These are phyloP conservation scores for Peromyscus melanophrys DNA, from an alignment of 2,797 vertebrate species.

Conservation along the genomic window DNA sequence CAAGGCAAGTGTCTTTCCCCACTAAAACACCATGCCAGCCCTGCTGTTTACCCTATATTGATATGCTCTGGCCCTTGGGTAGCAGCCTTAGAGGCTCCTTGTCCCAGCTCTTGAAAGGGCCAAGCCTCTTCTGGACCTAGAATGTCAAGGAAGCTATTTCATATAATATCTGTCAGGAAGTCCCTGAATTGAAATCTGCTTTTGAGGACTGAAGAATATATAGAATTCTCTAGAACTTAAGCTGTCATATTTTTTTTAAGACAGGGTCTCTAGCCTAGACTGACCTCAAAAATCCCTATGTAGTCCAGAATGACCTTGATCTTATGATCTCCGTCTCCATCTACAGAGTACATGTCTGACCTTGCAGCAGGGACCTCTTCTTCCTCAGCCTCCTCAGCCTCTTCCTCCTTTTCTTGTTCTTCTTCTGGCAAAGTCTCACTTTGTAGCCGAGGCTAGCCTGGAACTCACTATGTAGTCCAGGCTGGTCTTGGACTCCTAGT, in stretches of 20 bases:
- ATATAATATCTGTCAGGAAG: slow-evolving; percentile 55
- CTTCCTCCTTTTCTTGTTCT: background rate
- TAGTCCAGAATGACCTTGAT: background rate
- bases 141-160: slow-evolving; percentile 38
- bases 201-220: slow-evolving; percentile 58
- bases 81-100: background rate
- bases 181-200: slow-evolving; percentile 48
- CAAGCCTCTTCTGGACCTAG: slow-evolving; percentile 2
- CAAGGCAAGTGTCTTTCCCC: background rate
- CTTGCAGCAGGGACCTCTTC: background rate
- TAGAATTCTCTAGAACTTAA: slow-evolving; percentile 67
- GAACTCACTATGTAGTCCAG: background rate
- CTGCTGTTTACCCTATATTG: background rate
- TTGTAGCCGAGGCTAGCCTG: background rate
- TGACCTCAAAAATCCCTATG: background rate
- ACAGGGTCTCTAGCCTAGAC: background rate
- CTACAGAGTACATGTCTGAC: background rate
- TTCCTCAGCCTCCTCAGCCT: background rate
- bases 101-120: background rate
- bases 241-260: background rate
- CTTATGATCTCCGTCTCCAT: background rate
- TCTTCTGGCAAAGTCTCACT: background rate
- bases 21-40: background rate
- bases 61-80: slow-evolving; percentile 40
- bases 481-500: background rate